A percentile compares a stretch with the other conserved stretches of the same genome.
These are phyloP conservation scores for Montipora foliosa DNA, from an alignment of 64 coral and sea anemone species.

Conservation along the genomic window DNA sequence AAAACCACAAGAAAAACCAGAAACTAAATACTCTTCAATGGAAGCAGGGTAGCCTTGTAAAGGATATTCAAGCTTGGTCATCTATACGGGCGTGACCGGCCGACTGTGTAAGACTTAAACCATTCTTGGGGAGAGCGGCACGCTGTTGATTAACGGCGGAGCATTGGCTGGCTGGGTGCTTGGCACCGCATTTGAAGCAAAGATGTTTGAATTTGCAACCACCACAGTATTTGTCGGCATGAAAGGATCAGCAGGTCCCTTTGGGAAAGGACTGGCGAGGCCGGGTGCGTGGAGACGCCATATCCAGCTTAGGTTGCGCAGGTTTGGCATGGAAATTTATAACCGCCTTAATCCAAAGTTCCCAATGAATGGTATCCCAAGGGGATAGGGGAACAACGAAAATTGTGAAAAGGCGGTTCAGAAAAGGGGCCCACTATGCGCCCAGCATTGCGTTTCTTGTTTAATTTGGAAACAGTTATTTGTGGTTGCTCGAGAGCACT, in stretches of 20 bases:
- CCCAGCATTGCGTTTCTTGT: no score
- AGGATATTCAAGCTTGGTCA: not conserved
- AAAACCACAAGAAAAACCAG: not conserved
- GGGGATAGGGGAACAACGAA: not conserved
- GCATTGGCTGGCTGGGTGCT: not conserved
- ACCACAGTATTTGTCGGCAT: not conserved
- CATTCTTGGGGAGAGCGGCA: not conserved
- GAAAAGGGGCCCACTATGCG: no score
- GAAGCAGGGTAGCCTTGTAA: not conserved
- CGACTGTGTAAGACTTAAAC: not conserved
- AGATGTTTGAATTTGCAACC: not conserved
- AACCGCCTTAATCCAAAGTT: constrained; percentile 4
- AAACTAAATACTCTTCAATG: not conserved
- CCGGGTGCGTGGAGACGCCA: not conserved
- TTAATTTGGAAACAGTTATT: no score
- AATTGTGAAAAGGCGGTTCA: not conserved
- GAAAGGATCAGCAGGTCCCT: not conserved
- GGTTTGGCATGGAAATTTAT: not conserved
- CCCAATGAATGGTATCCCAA: not conserved
- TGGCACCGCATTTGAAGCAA: constrained; percentile 1
- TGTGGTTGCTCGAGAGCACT: not conserved
- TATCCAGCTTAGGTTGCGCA: not conserved
- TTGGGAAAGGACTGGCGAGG: not conserved
- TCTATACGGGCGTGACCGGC: not conserved
- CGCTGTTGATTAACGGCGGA: not conserved